A percentile compares a stretch with the other conserved stretches of the same genome.
Conservation (phyloP, 2,888 invertebrate genomes). For the Exephanes ischioxanthus region DNA sequence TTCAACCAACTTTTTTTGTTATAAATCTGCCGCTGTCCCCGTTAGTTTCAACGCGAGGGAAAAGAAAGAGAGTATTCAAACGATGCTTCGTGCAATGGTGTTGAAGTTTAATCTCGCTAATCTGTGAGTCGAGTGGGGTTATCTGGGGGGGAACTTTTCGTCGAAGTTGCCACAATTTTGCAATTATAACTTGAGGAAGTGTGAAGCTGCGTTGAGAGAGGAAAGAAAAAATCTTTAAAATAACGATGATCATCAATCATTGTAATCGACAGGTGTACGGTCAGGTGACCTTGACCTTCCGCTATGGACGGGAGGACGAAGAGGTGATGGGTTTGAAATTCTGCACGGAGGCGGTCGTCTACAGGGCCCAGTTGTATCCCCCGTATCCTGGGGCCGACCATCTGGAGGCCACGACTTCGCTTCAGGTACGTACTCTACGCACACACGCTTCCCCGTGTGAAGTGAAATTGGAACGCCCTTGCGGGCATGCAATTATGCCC, state of each 20-base stretch:
- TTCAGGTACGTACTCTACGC: conserved; percentile 88
- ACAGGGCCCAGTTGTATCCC: conserved; percentile 94
- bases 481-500: conserved; percentile 44
- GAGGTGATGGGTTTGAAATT: conserved; percentile 99
- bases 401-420: conserved; percentile 88
- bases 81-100: not conserved
- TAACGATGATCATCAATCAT: conserved; percentile 24
- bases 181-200: not conserved
- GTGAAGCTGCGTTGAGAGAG: not conserved
- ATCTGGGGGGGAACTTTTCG: not conserved
- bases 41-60: not conserved
- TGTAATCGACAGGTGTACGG: conserved; percentile 88
- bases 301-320: conserved; percentile 98
- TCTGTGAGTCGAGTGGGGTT: not conserved
- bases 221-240: not conserved
- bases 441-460: not conserved
- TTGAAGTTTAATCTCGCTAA: conserved; percentile 25
- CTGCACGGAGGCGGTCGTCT: conserved; percentile 98
- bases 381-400: conserved; percentile 85
- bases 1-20: conserved; percentile 7
- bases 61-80: not conserved
- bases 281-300: conserved; percentile 96
- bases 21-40: not conserved
- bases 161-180: conserved; percentile 11
- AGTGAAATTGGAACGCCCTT: conserved; percentile 30